phyloP scores from a whole-genome alignment of 2,888 invertebrate genomes.

The Bombyx huttoni region DNA sequence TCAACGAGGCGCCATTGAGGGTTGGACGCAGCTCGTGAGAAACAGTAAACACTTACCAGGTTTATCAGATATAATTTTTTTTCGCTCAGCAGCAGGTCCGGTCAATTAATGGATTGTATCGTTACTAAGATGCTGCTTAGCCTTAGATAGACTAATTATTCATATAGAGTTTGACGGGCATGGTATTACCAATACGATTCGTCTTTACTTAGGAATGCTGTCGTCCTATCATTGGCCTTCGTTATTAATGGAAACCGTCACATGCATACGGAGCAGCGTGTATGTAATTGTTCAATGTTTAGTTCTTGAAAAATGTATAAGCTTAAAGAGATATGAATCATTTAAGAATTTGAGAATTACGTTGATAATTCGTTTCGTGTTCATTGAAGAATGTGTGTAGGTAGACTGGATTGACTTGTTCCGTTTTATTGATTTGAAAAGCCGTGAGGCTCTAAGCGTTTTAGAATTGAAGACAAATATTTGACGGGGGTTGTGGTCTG shows the following conservation, averaged over 20 bases:
- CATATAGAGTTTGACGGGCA: slow-evolving; percentile 60
- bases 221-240: slow-evolving; percentile 26
- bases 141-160: slow-evolving; percentile 50
- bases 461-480: slow-evolving; percentile 67
- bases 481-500: slow-evolving; percentile 52
- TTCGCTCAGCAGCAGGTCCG: slow-evolving; percentile 61
- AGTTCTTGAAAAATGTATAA: too few species aligned
- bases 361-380: slow-evolving; percentile 5
- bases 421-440: slow-evolving; percentile 43
- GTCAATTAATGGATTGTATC: slow-evolving; percentile 69
- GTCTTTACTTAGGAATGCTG: slow-evolving; percentile 29
- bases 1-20: slow-evolving; percentile 72
- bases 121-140: slow-evolving; percentile 55
- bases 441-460: slow-evolving; percentile 52
- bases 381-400: slow-evolving; percentile 11
- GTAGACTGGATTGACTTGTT: slow-evolving; percentile 34
- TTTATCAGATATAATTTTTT: slow-evolving; percentile 67
- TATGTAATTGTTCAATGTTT: slow-evolving; percentile 10
- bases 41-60: slow-evolving; percentile 70
- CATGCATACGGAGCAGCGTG: slow-evolving; percentile 15
- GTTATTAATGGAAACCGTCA: slow-evolving; percentile 26
- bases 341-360: background rate
- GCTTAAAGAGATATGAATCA: too few species aligned
- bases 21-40: slow-evolving; percentile 67
- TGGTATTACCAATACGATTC: slow-evolving; percentile 36